phyloP scores from a whole-genome alignment of 2,113 vertebrate species.

The Boulengeromyrus knoepffleri region DNA sequence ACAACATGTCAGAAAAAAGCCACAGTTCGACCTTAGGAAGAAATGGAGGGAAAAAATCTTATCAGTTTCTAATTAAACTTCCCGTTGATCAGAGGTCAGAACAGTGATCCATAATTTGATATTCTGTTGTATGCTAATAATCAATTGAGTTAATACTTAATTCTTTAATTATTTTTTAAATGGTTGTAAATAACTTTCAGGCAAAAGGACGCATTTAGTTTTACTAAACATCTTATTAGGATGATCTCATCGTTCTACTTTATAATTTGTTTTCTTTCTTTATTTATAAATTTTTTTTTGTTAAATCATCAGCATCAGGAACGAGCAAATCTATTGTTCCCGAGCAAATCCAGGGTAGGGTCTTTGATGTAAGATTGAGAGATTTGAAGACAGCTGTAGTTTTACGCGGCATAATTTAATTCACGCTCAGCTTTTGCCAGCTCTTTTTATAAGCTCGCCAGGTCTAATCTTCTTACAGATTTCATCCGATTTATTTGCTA shows the following conservation, averaged over 20 bases:
- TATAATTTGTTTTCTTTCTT: background rate
- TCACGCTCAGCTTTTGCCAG: constrained; percentile 26
- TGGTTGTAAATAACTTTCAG: background rate
- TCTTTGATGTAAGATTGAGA: constrained; percentile 2
- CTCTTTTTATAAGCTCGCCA: constrained; percentile 30
- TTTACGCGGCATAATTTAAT: constrained; percentile 30
- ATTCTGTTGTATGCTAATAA: background rate
- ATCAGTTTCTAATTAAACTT: background rate
- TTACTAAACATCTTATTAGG: background rate
- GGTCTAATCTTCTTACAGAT: constrained; percentile 41
- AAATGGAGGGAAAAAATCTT: background rate
- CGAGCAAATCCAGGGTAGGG: background rate
- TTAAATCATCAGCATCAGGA: constrained; percentile 3
- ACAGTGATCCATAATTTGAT: background rate
- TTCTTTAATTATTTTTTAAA: background rate
- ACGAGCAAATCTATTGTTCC: background rate
- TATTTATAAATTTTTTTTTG: background rate
- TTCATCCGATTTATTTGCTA: constrained; percentile 31
- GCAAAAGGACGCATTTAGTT: background rate
- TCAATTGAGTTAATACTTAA: background rate
- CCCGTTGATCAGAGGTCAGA: background rate
- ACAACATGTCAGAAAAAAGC: background rate
- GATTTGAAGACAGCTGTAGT: constrained; percentile 8
- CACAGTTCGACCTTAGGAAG: background rate
- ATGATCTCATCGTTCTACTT: background rate